Conservation (phyloP, 37 sponge, comb jelly and placozoan species). For the Mnemiopsis leidyi region DNA sequence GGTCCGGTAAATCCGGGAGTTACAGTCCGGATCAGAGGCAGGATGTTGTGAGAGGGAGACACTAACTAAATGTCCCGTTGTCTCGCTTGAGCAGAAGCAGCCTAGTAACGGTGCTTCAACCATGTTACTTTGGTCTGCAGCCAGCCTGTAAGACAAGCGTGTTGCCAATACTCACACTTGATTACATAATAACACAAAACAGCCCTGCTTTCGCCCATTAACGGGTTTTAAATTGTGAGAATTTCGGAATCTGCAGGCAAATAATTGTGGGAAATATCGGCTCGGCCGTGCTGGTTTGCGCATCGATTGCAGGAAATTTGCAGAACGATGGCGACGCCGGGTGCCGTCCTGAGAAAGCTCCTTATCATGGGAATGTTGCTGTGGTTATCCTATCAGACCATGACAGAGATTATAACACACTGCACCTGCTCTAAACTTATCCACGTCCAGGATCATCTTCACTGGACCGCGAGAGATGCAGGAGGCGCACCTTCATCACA, state of each 20-base stretch:
- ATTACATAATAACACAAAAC: constrained; percentile 30
- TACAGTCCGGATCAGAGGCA: background rate
- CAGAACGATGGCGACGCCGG: background rate
- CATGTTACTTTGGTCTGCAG: background rate
- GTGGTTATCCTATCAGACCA: background rate
- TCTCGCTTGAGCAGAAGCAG: too few species aligned
- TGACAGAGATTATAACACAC: too few species aligned
- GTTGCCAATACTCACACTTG: background rate
- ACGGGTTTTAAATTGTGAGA: constrained; percentile 55
- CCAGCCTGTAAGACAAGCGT: background rate
- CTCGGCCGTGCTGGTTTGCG: background rate
- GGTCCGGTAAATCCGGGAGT: background rate
- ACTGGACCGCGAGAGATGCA: too few species aligned
- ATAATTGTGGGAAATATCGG: constrained; percentile 47
- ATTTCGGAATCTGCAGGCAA: constrained; percentile 7
- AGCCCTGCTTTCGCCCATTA: background rate
- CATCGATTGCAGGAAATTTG: background rate
- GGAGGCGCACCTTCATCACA: background rate
- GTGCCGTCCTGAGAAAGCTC: background rate
- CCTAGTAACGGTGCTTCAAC: too few species aligned
- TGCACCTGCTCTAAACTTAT: too few species aligned
- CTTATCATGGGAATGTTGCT: background rate
- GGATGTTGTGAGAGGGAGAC: background rate
- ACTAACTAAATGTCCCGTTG: background rate
- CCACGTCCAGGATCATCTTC: too few species aligned